Evolutionary conservation across 2,113 vertebrate species (phyloP).

Genomic region (Callospermophilus lateralis): DNA sequence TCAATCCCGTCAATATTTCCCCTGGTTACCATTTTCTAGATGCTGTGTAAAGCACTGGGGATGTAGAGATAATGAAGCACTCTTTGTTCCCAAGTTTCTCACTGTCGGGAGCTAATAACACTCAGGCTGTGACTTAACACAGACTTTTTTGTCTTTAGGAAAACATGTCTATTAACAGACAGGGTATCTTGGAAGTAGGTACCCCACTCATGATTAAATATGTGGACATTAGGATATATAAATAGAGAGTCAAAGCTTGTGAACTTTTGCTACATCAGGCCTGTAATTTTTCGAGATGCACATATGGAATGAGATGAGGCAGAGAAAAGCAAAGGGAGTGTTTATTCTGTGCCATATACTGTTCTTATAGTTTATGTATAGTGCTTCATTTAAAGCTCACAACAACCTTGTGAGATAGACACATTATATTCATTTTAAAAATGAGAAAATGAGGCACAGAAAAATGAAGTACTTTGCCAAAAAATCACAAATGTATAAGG

Average conservation of each 20-base stretch:
- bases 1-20: not conserved
- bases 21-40: not conserved
- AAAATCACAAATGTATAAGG: not conserved
- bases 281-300: not conserved
- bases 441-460: not conserved
- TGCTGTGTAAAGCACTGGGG: not conserved
- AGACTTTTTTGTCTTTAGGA: not conserved
- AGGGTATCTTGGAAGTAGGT: not conserved
- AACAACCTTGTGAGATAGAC: not conserved
- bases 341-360: not conserved
- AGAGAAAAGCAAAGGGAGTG: not conserved
- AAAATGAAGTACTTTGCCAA: not conserved
- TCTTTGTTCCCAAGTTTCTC: not conserved
- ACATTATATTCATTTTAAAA: not conserved
- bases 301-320: not conserved
- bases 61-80: not conserved
- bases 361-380: not conserved
- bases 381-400: not conserved
- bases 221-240: not conserved
- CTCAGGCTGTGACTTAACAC: not conserved
- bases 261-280: not conserved
- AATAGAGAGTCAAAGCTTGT: not conserved
- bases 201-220: not conserved
- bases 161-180: not conserved
- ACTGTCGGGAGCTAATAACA: not conserved